Evolutionary conservation across 1,140 invertebrate genomes (phyloP).

Genomic region (Brachionus manjavacas): DNA sequence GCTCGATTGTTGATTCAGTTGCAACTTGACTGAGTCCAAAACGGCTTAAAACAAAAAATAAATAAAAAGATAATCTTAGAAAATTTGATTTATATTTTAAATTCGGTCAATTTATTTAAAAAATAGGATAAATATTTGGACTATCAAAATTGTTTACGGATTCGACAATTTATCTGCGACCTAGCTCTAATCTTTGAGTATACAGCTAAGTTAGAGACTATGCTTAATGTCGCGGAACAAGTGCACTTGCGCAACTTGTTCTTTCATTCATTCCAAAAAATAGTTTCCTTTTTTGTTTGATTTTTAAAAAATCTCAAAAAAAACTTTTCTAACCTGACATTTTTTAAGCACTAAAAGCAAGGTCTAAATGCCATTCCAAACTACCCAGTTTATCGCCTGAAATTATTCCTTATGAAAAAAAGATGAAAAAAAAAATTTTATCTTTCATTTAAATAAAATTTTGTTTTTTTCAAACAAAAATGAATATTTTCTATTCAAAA

Average conservation of each 20-base stretch:
- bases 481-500: too few species aligned
- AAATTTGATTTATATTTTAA: constrained; percentile 25
- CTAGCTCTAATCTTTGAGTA: neutral
- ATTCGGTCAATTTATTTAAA: constrained; percentile 17
- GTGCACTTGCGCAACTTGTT: neutral
- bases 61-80: constrained; percentile 2
- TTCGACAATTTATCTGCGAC: constrained; percentile 4
- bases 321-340: too few species aligned
- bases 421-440: too few species aligned
- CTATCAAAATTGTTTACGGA: neutral
- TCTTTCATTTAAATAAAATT: too few species aligned
- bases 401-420: too few species aligned
- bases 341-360: too few species aligned
- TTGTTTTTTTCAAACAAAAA: too few species aligned
- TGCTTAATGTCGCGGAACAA: neutral
- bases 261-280: too few species aligned
- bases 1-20: neutral
- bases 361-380: too few species aligned
- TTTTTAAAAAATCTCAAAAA: too few species aligned
- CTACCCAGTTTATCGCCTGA: too few species aligned
- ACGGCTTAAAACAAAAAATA: neutral
- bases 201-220: neutral
- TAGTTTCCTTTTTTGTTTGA: too few species aligned
- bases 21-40: neutral
- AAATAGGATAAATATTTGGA: constrained; percentile 6